Conservation (phyloP, 1,140 invertebrate genomes). For the Lepidurus apus region DNA sequence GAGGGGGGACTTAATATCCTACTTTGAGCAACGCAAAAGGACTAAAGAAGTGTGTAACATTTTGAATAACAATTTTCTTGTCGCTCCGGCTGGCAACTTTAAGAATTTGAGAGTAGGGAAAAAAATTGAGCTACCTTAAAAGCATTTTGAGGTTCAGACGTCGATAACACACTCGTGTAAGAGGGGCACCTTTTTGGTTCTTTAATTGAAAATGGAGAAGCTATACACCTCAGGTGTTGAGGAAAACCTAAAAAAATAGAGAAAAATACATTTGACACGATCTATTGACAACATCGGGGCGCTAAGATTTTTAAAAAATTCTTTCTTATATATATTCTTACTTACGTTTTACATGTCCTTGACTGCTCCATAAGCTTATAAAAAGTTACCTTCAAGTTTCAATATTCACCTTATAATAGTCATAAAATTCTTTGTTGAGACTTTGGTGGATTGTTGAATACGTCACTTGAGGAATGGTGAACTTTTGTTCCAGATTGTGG, state of each 20-base stretch:
- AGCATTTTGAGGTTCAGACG: constrained; percentile 5
- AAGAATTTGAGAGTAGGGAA: neutral
- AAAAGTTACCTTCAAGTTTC: no score
- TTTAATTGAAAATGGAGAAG: constrained; percentile 10
- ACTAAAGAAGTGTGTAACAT: neutral
- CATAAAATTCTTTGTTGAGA: no score
- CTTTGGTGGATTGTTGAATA: no score
- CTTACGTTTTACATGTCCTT: no score
- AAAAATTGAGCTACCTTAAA: neutral
- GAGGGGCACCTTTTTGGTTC: neutral
- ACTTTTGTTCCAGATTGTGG: no score
- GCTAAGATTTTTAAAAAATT: no score
- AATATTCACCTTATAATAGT: no score
- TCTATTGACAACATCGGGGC: no score
- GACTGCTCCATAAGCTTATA: no score
- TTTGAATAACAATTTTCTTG: neutral
- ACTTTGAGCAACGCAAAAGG: neutral
- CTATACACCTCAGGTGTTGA: neutral
- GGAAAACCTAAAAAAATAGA: neutral
- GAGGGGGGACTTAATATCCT: neutral
- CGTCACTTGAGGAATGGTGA: no score
- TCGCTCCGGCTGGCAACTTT: neutral
- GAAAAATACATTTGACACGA: neutral
- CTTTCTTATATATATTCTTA: no score
- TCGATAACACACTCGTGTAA: neutral